Evolutionary conservation across 2,113 vertebrate genomes (phyloP), one percentile per base, ranked within the genome.

Genomic region (Picathartes gymnocephalus): DNA sequence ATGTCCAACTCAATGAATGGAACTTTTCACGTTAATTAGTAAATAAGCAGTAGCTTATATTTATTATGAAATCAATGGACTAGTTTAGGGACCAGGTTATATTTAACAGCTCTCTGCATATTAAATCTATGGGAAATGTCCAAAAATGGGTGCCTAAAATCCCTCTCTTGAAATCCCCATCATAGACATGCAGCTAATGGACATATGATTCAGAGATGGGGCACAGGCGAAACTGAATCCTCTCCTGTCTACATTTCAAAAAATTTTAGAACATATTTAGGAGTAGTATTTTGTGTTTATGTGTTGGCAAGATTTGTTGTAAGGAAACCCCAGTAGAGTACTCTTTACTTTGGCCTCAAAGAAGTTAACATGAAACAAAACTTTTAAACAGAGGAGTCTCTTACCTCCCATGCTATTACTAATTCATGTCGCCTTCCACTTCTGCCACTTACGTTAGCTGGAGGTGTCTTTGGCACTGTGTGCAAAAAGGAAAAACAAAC

Each of bases 331-430:
- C 68, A 30, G 23, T 4, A 30, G 65, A 88, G 15, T 68, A 57
- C 48, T 90, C 35, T 61, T 73, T 79, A 54, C 14, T 91, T 71
- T 81, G 22, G 42, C 31, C 73, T 95, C 73, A 79, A 87, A 92
- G 79, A 91, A 79, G 56, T 39, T 58, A 80, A 71, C 51, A 92
- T 48, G 56, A 82, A 71, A 77, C 23, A 56, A 84, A 78, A 25
- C 17, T 40, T 77, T 80, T 58, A 81, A 87, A 85, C 17, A 92
- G 39, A 92, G 95, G 84, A 47, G 23, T 90, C 73, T 57, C 98
- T 97, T 98, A 99, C 99, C 99, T 99, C 99, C 99, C 99, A 99
- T 27, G 99, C 99, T 93, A 99, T 99, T 97, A 99, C 99, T 96
- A 99, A 96, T 95, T 99, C 99, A 56, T 99, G 98, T 81, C 99